A percentile compares a stretch with the other conserved stretches of the same genome.
Conservation (phyloP, 2,113 vertebrate species). For the Megaptera novaeangliae region DNA sequence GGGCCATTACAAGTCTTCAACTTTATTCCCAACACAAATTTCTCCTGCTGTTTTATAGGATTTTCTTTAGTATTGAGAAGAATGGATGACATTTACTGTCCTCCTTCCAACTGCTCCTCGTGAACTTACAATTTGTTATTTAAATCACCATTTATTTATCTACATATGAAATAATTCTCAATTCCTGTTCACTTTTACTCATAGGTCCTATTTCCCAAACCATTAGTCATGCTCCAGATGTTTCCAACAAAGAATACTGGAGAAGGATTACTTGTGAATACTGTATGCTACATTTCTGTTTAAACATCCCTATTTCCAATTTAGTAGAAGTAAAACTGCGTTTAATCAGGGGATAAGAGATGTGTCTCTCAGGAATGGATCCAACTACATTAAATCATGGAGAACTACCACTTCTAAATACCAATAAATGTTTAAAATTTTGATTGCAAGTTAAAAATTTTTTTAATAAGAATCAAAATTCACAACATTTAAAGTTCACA, state of each 20-base stretch:
- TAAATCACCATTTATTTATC: neutral
- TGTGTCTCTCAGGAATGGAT: neutral
- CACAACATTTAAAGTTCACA: neutral
- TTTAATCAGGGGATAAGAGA: neutral
- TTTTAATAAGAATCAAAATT: neutral
- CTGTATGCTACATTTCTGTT: neutral
- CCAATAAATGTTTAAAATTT: neutral
- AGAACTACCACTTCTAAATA: neutral
- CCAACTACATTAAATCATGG: neutral
- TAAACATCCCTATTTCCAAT: neutral
- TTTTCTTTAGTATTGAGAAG: neutral
- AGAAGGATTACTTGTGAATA: neutral
- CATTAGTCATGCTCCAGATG: slow-evolving; percentile 41
- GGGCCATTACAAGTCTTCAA: neutral
- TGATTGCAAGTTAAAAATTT: neutral
- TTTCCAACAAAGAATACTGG: neutral
- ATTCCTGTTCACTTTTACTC: slow-evolving; percentile 17
- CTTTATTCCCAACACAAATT: slow-evolving; percentile 15
- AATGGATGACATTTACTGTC: neutral
- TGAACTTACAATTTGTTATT: neutral
- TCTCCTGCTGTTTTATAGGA: neutral
- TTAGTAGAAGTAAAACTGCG: neutral
- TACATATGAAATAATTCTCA: slow-evolving; percentile 9
- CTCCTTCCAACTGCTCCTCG: neutral
- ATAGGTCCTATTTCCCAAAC: neutral